Percentiles rank a stretch among this genome's conserved stretches.
Conservation (phyloP, 30 jellyfish, hydroid and myxozoan species). For the Cassiopea xamachana region DNA sequence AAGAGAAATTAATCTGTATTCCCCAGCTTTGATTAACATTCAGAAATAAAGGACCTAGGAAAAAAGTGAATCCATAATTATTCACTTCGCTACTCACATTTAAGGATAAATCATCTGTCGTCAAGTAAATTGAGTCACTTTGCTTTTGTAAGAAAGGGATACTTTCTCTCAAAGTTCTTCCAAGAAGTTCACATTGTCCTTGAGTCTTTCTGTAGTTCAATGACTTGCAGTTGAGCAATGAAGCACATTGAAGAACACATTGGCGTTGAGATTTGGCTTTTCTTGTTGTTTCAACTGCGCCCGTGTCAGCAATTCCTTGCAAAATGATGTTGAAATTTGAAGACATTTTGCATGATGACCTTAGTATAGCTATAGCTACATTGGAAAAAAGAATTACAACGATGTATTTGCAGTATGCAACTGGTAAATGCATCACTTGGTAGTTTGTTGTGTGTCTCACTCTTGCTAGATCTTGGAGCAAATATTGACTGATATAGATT, state of each 20-base stretch:
- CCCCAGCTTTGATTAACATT: no score
- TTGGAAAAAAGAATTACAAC: no score
- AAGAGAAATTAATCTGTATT: background rate
- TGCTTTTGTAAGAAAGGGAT: background rate
- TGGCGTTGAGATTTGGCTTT: slow-evolving; percentile 2
- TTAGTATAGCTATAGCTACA: background rate
- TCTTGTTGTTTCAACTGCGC: slow-evolving; percentile 8
- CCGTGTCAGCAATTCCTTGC: slow-evolving; percentile 7
- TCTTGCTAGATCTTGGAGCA: no score
- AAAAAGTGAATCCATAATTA: no score
- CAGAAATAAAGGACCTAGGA: no score
- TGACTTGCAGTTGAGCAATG: slow-evolving; percentile 26
- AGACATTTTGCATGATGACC: slow-evolving; percentile 26
- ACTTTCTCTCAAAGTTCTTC: slow-evolving; percentile 22
- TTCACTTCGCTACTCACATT: background rate
- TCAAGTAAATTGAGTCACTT: slow-evolving; percentile 30
- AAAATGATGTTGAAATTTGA: slow-evolving; percentile 26
- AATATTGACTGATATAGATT: no score
- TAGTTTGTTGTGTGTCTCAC: no score
- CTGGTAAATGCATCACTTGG: no score
- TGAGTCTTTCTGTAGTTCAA: slow-evolving; percentile 11
- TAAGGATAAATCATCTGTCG: slow-evolving; percentile 9
- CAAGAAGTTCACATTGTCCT: slow-evolving; percentile 18
- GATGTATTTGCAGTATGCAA: no score
- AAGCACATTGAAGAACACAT: slow-evolving; percentile 28